Base-by-base conservation (phyloP, 1,140 invertebrate genomes). In the Portunus trituberculatus region DNA sequence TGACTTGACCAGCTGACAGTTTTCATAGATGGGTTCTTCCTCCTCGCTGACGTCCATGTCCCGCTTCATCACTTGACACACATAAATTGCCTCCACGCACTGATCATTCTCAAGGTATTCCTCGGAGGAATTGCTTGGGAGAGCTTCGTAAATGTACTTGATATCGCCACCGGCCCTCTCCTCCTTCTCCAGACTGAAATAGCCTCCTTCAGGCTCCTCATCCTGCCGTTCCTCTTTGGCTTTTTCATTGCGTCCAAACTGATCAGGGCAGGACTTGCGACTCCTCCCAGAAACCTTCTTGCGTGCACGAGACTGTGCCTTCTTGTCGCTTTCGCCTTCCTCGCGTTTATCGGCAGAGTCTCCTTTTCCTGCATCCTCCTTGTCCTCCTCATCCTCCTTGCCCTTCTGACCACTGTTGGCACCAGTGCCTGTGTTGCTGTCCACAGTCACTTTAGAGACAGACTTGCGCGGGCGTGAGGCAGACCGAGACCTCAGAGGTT, bases 131-230 rank as follows among this genome's bases (percentile, higher is more conserved):
- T 52, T 52, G 20, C 29, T 94, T 0, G 94, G 94, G 12, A 92
- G 89, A 16, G 94, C 94, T 25, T 95, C 94, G 45, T 95, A 95
- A 4, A 95, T 92, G 48, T 91, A 95, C 67, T 59, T 95, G 46
- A 95, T 93, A 12, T 93, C 92, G 46, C 86, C 86, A n/a, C 87
- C 67, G 7, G 32, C 67, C 31, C 93, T 93, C 59, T 96, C 95
- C 84, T 95, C 95, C 76, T 94, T 96, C 84, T 96, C 95, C 31
- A 96, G 59, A 28, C 95, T 96, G 29, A 95, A 96, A 52, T 96
- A 96, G 8, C 95, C 95, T 45, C 95, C 95, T 59, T 96, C 95
- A 4, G 93, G 95, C 25, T 95, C 95, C 7, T 95, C 94, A 0
- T 93, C 95, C 4, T 95, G 45, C 10, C 46, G 67, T 4, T 82